Base-by-base conservation (phyloP, 1,140 invertebrate species). In the Daktulosphaira vitifoliae region DNA sequence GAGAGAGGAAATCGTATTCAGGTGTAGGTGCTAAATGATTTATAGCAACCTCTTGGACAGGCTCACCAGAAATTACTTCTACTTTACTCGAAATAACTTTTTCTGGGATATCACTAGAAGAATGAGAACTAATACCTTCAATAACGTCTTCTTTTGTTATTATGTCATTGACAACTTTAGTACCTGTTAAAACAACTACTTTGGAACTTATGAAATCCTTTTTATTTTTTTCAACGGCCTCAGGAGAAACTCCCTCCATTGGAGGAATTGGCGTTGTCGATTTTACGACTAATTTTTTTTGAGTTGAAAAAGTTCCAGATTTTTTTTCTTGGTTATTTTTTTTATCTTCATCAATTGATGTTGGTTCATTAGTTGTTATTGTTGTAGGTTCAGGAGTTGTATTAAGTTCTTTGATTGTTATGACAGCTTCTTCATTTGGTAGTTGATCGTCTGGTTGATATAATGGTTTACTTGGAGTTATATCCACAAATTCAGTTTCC, bases 1-100 rank as follows among this genome's bases (percentile, higher is more conserved):
- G 81, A 1, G 87, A 89, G 15, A 90, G 78, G 70, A 88, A 87
- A 73, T 90, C 87, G 70, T 89, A 90, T 76, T 90, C 88, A 1
- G 87, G 85, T 9, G 65, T 65, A 69, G 87, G 84, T 5, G 81
- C 83, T 11, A 87, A 80, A 69, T 87, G 86, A 71, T 87, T 87
- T 46, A 83, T 84, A 5, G 74, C 73, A 8, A 77, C 66, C 3
- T 67, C 68, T n/a, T 62, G 46, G 7, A 69, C 70, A 1, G 70
- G 69, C 53, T 72, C 71, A 16, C 66, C 69, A 39, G 68, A 65
- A 22, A 59, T 50, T 2, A 67, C 66, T 38, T 69, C 46, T 18
- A 67, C 66, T 44, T 54, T 65, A 64, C 68, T 48, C 42, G 49
- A 64, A 37, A 54, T 38, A 7, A 23, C 38, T 2, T 48, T 48